Percentiles rank a stretch among this genome's conserved stretches.
phyloP scores from a whole-genome alignment of 2,113 vertebrate genomes.

The Macrotis lagotis region DNA sequence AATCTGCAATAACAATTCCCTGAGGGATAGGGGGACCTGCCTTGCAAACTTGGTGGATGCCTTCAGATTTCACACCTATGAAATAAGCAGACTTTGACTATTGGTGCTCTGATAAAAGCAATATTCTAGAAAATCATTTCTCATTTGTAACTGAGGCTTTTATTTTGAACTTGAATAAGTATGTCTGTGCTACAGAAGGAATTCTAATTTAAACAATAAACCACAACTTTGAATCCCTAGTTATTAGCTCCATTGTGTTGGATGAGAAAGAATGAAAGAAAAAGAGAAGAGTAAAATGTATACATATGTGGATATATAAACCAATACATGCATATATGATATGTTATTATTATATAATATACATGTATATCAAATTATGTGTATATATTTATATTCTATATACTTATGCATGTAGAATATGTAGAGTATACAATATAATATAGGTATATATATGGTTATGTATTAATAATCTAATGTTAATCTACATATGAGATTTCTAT shows the following conservation, averaged over 20 bases:
- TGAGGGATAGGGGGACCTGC: not conserved
- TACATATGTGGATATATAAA: not conserved
- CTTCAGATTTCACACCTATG: not conserved
- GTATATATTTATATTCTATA: too few relatives aligned
- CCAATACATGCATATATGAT: not conserved
- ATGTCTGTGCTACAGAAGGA: conserved; percentile 7
- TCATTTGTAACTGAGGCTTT: conserved; percentile 18
- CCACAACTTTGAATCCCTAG: not conserved
- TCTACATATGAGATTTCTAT: not conserved
- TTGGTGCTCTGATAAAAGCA: not conserved
- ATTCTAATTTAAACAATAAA: not conserved
- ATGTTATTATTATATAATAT: too few relatives aligned
- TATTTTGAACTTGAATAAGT: conserved; percentile 10
- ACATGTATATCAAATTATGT: too few relatives aligned
- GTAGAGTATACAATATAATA: too few relatives aligned
- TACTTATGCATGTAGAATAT: too few relatives aligned
- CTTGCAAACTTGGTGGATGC: not conserved
- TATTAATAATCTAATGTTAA: not conserved
- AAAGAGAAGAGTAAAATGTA: not conserved
- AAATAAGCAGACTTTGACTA: not conserved
- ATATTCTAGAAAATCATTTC: not conserved
- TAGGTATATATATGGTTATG: not conserved
- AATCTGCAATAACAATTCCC: not conserved
- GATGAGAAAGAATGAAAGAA: not conserved
- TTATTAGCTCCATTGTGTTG: not conserved